Base-by-base conservation (phyloP, 2,113 vertebrate genomes). In the Labeo catla region DNA sequence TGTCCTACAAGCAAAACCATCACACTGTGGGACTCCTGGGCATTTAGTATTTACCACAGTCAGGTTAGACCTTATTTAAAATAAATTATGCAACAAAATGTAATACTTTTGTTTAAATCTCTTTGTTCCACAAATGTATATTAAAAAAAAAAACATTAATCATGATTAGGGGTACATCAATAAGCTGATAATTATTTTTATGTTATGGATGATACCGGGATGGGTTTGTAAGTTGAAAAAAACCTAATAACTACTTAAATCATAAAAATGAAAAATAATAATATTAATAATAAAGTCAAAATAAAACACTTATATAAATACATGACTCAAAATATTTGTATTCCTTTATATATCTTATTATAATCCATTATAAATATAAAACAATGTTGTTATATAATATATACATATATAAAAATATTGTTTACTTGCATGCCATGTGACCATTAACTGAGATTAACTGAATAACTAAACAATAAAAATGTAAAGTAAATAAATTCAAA, bases 1-100 rank as follows among this genome's bases (percentile, higher is more conserved):
- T 74, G 43, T 49, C 6, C 57, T 34, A 77, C 86, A 57, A 19
- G 52, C 54, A 80, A 81, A 63, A 81, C n/a, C n/a, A 28, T 65
- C n/a, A 16, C 47, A 47, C 47, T 6, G 21, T 8, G 19, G 11
- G 54, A 80, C 9, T 59, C 23, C 11, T 52, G 76, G 34, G 16
- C 9, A 78, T 36, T 1, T 5, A 16, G 52, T 21, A 3, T 80
- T 80, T 45, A 45, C 10, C 9, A 10, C 8, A 39, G 16, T 21
- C 15, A 8, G 21, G 36, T 39, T 8, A 39, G 16, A 66, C 12
- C 49, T 72, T 0, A 72, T 21, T 72, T 72, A 43, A 19, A 15
- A 72, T 4, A 16, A 21, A 43, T 21, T 72, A 72, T n/a, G n/a
- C 21, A 23, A 8, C 21, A n/a, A 59, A 59, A 8, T 61, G 9